Conservation (phyloP, 1,140 invertebrate genomes). For the Neodiprion virginianus region DNA sequence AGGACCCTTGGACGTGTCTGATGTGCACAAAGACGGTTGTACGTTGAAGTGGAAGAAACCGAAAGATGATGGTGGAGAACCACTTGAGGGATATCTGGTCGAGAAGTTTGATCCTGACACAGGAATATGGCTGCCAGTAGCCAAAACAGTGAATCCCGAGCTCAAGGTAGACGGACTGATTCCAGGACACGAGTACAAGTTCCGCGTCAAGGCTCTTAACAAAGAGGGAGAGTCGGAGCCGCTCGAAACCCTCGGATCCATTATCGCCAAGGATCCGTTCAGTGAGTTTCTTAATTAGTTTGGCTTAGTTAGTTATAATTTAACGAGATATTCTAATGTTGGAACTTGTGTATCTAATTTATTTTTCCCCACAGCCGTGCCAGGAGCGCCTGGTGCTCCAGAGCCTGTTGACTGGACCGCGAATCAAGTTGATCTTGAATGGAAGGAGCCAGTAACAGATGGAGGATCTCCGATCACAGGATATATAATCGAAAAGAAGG, state of each 20-base stretch:
- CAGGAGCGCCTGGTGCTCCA: conserved; percentile 84
- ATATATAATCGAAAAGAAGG: conserved; percentile 97
- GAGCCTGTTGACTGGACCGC: conserved; percentile 92
- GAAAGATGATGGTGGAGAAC: conserved; percentile 97
- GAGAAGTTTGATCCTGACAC: conserved; percentile 95
- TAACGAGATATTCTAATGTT: neutral
- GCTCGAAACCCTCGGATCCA: conserved; percentile 89
- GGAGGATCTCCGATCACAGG: conserved; percentile 92
- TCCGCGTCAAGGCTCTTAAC: conserved; percentile 96
- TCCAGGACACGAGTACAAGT: conserved; percentile 96
- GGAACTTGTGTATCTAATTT: conserved; percentile 13
- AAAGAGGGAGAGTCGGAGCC: conserved; percentile 97
- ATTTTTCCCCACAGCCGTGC: conserved; percentile 66
- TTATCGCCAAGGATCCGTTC: conserved; percentile 97
- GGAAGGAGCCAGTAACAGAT: conserved; percentile 82
- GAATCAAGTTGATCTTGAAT: conserved; percentile 87
- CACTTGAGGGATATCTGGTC: conserved; percentile 92
- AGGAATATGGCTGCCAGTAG: conserved; percentile 88
- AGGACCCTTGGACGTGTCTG: conserved; percentile 94
- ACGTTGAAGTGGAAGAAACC: conserved; percentile 97
- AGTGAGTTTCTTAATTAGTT: conserved; percentile 67
- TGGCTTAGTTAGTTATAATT: conserved; percentile 19
- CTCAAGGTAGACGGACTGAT: conserved; percentile 88
- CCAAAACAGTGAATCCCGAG: conserved; percentile 81
- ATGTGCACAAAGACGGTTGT: conserved; percentile 93